These are phyloP conservation scores for Pachyramphus minor DNA, from an alignment of 2,113 vertebrate species.

Conservation along the genomic window DNA sequence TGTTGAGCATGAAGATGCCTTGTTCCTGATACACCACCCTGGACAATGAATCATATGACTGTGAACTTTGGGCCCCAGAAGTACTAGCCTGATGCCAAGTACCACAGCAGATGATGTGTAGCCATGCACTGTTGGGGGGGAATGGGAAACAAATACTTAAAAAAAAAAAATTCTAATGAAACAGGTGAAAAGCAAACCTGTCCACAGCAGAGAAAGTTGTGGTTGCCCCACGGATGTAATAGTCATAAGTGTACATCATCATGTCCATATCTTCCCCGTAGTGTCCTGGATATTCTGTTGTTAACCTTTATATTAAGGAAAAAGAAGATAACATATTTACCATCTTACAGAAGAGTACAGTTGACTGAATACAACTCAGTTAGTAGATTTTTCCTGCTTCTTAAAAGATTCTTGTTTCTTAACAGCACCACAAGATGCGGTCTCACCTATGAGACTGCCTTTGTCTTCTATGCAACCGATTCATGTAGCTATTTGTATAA, in stretches of 20 bases:
- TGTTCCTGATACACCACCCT: neutral
- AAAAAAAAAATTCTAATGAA: neutral
- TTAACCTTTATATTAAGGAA: conserved; percentile 78
- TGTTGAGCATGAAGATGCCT: neutral
- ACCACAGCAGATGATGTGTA: neutral
- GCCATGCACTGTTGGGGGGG: neutral
- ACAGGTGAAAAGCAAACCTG: conserved; percentile 75
- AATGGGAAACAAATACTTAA: neutral
- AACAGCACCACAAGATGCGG: neutral
- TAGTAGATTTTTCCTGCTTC: neutral
- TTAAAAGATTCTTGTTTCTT: neutral
- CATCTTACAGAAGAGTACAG: neutral
- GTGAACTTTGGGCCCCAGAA: neutral
- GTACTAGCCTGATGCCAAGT: neutral
- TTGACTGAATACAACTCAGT: neutral
- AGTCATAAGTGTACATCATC: conserved; percentile 86
- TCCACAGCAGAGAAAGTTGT: conserved; percentile 94
- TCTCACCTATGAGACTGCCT: neutral
- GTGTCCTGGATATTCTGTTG: conserved; percentile 84
- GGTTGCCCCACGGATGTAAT: conserved; percentile 92
- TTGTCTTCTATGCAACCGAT: neutral
- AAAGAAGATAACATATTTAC: neutral
- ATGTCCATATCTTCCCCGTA: conserved; percentile 91
- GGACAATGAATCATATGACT: neutral
- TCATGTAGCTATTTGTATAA: neutral